Percentiles rank a stretch among this genome's conserved stretches.
phyloP scores from a whole-genome alignment of 1,140 invertebrate species.

The Nomia melanderi region DNA sequence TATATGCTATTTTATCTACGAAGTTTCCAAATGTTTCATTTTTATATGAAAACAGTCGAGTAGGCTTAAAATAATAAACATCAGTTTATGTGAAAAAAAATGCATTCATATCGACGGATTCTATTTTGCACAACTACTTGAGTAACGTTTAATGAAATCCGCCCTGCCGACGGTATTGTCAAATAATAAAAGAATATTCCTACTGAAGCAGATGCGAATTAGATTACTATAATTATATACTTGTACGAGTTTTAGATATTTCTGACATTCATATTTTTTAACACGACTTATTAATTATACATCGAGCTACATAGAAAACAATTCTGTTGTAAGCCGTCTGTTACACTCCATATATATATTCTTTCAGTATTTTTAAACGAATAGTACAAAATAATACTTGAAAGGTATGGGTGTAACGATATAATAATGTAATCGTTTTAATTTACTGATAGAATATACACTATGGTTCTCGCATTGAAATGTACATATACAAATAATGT shows the following conservation, averaged over 20 bases:
- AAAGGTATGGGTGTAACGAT: slow-evolving; percentile 18
- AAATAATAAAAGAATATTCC: slow-evolving; percentile 66
- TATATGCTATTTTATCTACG: no score
- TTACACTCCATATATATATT: slow-evolving; percentile 58
- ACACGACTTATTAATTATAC: slow-evolving; percentile 57
- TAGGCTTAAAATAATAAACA: slow-evolving; percentile 43
- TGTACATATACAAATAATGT: slow-evolving; percentile 47
- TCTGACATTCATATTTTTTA: slow-evolving; percentile 75
- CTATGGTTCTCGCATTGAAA: slow-evolving; percentile 47
- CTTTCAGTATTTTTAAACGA: slow-evolving; percentile 64
- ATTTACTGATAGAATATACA: slow-evolving; percentile 66
- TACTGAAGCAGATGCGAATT: slow-evolving; percentile 65
- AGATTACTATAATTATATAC: slow-evolving; percentile 66
- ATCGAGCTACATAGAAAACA: slow-evolving; percentile 45
- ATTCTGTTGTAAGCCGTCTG: slow-evolving; percentile 51
- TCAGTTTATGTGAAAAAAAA: slow-evolving; percentile 47
- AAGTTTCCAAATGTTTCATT: no score
- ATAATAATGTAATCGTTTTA: slow-evolving; percentile 52
- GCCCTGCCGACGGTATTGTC: slow-evolving; percentile 70
- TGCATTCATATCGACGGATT: slow-evolving; percentile 50
- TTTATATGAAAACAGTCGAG: slow-evolving; percentile 40
- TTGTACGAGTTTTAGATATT: slow-evolving; percentile 69
- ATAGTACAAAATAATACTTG: slow-evolving; percentile 62
- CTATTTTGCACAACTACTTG: slow-evolving; percentile 55
- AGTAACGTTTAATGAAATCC: slow-evolving; percentile 69